Conservation (phyloP, 2,888 invertebrate genomes). For the Lamellibrachia satsuma region DNA sequence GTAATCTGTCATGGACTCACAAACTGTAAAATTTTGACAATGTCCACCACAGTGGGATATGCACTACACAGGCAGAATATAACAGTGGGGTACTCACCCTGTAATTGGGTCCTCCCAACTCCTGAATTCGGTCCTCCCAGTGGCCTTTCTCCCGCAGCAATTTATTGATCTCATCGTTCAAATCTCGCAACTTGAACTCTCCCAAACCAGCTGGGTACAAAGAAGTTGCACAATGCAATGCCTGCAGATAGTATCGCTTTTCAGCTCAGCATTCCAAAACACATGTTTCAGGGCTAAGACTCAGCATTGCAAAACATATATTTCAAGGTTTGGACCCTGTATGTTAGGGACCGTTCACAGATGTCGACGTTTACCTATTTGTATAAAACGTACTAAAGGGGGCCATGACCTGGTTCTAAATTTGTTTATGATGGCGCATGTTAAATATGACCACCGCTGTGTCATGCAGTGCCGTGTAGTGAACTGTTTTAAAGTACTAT, state of each 20-base stretch:
- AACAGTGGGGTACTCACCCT: slow-evolving; percentile 48
- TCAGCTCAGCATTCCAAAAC: background rate
- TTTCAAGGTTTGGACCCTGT: background rate
- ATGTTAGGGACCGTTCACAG: too few relatives aligned
- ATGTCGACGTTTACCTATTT: too few relatives aligned
- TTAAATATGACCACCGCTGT: too few relatives aligned
- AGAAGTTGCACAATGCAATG: background rate
- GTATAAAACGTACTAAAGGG: too few relatives aligned
- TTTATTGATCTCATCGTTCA: slow-evolving; percentile 99
- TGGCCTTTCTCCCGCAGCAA: slow-evolving; percentile 92
- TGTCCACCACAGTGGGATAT: background rate
- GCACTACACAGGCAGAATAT: background rate
- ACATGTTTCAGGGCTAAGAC: background rate
- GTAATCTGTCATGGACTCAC: too few relatives aligned
- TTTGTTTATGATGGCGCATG: too few relatives aligned
- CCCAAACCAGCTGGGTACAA: slow-evolving; percentile 86
- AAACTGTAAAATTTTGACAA: too few relatives aligned
- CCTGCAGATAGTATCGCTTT: background rate
- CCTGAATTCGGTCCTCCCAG: slow-evolving; percentile 97
- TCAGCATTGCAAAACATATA: background rate
- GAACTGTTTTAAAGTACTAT: too few relatives aligned
- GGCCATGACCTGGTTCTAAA: too few relatives aligned
- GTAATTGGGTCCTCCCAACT: slow-evolving; percentile 91
- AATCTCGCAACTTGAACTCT: slow-evolving; percentile 95
- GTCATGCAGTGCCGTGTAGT: too few relatives aligned